phyloP scores from a whole-genome alignment of 2,888 invertebrate genomes.

The Drosophila macrospina region DNA sequence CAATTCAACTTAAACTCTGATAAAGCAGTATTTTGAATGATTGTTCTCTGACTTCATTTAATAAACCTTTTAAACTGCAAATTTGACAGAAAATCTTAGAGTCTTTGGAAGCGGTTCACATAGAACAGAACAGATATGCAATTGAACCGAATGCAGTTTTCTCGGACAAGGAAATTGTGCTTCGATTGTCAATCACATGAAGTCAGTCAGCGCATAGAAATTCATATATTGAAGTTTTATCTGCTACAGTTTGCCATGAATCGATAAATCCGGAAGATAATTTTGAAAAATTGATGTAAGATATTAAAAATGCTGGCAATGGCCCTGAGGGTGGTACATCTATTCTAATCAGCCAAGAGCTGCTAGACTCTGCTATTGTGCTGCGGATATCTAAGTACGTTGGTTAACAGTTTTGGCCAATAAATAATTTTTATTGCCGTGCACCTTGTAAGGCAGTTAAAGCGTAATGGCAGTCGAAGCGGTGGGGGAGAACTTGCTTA shows the following conservation, averaged over 20 bases:
- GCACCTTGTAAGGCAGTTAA: conserved; percentile 68
- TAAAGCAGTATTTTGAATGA: too few species aligned
- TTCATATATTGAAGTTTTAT: too few species aligned
- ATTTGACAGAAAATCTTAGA: too few species aligned
- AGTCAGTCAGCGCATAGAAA: too few species aligned
- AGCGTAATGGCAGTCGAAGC: conserved; percentile 22
- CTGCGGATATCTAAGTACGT: conserved; percentile 14
- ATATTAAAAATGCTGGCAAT: conserved; percentile 14
- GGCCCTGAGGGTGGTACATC: conserved; percentile 13
- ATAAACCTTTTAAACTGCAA: too few species aligned
- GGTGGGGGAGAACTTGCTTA: conserved; percentile 13
- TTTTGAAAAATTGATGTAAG: conserved; percentile 11
- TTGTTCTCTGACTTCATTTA: too few species aligned
- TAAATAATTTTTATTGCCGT: conserved; percentile 80
- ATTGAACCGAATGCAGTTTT: too few species aligned
- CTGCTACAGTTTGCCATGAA: background rate
- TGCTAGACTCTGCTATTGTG: conserved; percentile 19
- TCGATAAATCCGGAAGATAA: conserved; percentile 10
- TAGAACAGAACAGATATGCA: too few species aligned
- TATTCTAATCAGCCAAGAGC: conserved; percentile 29
- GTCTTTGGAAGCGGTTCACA: too few species aligned
- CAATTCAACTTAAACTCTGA: too few species aligned
- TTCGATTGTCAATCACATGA: too few species aligned
- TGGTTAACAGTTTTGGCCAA: conserved; percentile 47
- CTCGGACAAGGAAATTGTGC: too few species aligned